phyloP scores from a whole-genome alignment of 2,113 vertebrate species.

The Sphaerodactylus townsendi region DNA sequence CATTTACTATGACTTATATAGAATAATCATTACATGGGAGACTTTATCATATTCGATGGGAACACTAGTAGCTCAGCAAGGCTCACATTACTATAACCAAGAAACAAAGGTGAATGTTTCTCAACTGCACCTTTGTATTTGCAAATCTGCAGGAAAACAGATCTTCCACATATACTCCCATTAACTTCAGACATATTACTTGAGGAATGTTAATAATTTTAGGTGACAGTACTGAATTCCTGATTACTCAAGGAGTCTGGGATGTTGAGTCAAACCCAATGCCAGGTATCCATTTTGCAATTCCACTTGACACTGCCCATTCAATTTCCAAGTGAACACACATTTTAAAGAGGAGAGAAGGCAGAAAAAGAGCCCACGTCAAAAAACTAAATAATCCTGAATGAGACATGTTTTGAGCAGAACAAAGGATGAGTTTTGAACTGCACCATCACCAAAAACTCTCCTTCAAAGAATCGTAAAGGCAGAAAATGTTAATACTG shows the following conservation, averaged over 20 bases:
- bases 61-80: neutral
- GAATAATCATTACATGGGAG: too few relatives aligned
- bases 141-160: neutral
- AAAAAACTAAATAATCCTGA: neutral
- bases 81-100: neutral
- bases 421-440: conserved; percentile 16
- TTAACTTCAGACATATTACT: neutral
- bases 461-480: neutral
- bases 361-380: neutral
- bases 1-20: too few relatives aligned
- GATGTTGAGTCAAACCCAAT: conserved; percentile 9
- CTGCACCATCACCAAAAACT: neutral
- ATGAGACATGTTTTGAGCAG: conserved; percentile 15
- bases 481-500: neutral
- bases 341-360: neutral
- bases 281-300: neutral
- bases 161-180: neutral
- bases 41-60: too few relatives aligned
- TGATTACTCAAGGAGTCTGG: neutral
- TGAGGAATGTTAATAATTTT: neutral
- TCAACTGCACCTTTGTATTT: conserved; percentile 1
- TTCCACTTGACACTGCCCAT: neutral
- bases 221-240: neutral
- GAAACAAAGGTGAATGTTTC: neutral
- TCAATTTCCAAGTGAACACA: neutral